Base-by-base conservation (phyloP, 2,888 invertebrate genomes). In the Metellina segmentata region DNA sequence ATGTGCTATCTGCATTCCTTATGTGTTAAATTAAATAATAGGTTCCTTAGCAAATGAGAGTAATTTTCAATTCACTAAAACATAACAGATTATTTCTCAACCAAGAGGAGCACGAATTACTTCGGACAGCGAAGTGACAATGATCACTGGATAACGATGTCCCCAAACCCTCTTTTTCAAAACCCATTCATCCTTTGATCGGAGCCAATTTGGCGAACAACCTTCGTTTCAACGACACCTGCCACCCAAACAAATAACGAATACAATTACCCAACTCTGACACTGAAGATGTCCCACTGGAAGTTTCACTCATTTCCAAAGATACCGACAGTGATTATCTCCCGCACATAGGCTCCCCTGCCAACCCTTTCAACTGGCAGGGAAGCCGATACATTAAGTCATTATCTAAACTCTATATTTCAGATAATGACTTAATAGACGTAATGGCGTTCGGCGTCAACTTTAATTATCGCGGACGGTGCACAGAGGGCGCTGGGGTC, bases 341-440 rank as follows among this genome's bases (percentile, higher is more conserved):
- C 61, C 61, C 16, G 1, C 16, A 34, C 34, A 34, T 34, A 34
- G 34, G 7, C 9, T 69, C 7, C 16, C 69, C 13, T 69, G 11
- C 48, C 49, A 4, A 9, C 74, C 49, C n/a, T 48, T 8, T 7
- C 51, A 16, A 51, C 77, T 51, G 49, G 51, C 52, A 52, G 52
- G 48, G 74, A 75, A 77, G 51, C n/a, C 77, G 75, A 70, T 34
- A 34, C 89, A 75, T 90, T 90, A 83, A 89, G 85, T 79, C 79
- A 90, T 90, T 83, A 85, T 85, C 85, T n/a, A 51, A 90, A 72
- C 85, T 78, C 89, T 85, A 70, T 83, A 83, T 85, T 85, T 78
- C 52, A 74, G 79, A 89, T 90, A 85, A 90, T 52, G 53, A 90
- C 83, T 83, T 90, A 85, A 85, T 85, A 85, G 89, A 52, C 72